Percentiles rank a stretch among this genome's conserved stretches.
Evolutionary conservation across 2,113 vertebrate species (phyloP).

Genomic region (Cyanistes caeruleus): DNA sequence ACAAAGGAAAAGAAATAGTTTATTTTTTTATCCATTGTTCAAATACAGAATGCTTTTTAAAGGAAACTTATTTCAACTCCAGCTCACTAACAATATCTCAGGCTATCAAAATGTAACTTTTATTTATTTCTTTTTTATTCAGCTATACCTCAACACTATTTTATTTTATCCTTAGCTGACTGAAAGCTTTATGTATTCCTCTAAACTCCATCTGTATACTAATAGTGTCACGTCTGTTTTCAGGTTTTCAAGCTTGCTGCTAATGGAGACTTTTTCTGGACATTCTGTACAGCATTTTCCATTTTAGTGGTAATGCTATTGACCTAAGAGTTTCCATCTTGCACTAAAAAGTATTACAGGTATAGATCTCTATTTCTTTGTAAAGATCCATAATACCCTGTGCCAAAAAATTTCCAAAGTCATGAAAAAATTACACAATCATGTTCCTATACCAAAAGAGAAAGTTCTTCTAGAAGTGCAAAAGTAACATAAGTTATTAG

Average conservation of each 20-base stretch:
- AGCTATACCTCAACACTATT: not conserved
- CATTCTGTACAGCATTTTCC: slow-evolving; percentile 21
- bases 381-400: not conserved
- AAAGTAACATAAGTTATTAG: not conserved
- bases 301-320: slow-evolving; percentile 36
- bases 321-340: slow-evolving; percentile 21
- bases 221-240: not conserved
- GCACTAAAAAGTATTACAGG: slow-evolving; percentile 21
- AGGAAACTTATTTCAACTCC: not conserved
- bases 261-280: slow-evolving; percentile 18
- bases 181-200: not conserved
- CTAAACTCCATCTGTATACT: slow-evolving; percentile 3
- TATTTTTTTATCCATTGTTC: not conserved
- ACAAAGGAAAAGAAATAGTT: not conserved
- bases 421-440: not conserved
- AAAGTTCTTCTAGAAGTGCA: not conserved
- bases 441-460: not conserved
- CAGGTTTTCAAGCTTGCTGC: slow-evolving; percentile 17
- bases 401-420: not conserved
- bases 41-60: not conserved
- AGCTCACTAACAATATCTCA: not conserved
- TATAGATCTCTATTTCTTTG: slow-evolving; percentile 26
- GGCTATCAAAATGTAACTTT: not conserved
- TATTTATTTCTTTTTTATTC: not conserved
- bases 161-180: slow-evolving; percentile 26